Evolutionary conservation across 2,113 vertebrate species (phyloP), one percentile per base, ranked within the genome.

Genomic region (Varanus komodoensis): DNA sequence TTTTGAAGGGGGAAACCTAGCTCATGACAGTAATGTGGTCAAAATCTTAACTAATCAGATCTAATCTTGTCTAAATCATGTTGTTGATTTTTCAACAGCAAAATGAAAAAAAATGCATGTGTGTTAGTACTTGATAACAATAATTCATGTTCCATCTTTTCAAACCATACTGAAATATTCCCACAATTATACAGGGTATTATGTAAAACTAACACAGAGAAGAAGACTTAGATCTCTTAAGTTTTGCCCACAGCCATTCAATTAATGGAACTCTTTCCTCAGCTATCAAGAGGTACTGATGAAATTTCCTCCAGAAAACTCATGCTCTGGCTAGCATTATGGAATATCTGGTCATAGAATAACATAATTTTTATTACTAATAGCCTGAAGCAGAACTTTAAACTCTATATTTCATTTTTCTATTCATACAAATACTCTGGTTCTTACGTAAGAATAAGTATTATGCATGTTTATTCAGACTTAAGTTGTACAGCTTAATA

Each of bases 361-460:
- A 84, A 83, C 82, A 83, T 29, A 50, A 6, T 87, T 80, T 80
- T 87, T 21, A n/a, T 68, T 87, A 69, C 78, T 87, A 87, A 87
- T 80, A 52, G 64, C 64, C 61, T 67, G 44, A 29, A 27, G 21
- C 69, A 69, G 8, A 44, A n/a, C 12, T 68, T 87, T 25, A 61
- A 7, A 32, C 2, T 19, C 34, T 11, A 67, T 2, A 50, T 68
- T 67, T 87, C 75, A 68, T 88, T 69, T 69, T 14, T 52, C 84
- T 54, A n/a, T 38, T 73, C 44, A 21, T 52, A 21, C 1, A 73
- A 14, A 84, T 69, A 78, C 48, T 79, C n/a, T 77, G 52, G 25
- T 64, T 73, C n/a, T 29, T 77, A 34, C 6, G 32, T 54, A 11
- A 38, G 32, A 4, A 54, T 27, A 54, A 1, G 52, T 44, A 2